Percentiles rank a stretch among this genome's conserved stretches.
Conservation (phyloP, 2,113 vertebrate genomes). For the Ailurus styani region DNA sequence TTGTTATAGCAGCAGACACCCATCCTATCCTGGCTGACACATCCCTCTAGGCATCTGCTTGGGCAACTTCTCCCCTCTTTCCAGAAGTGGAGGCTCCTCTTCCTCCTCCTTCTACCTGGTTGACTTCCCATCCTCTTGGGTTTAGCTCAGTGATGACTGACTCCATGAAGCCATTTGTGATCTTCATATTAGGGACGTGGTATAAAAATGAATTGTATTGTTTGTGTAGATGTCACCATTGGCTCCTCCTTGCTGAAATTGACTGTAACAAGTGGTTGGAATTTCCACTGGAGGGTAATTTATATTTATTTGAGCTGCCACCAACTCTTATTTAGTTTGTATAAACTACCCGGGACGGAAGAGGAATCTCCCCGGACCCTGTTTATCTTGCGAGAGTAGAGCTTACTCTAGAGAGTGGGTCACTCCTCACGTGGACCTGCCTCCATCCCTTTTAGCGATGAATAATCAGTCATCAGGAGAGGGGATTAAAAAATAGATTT, state of each 20-base stretch:
- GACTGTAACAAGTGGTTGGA: slow-evolving; percentile 60
- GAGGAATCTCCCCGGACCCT: slow-evolving; percentile 59
- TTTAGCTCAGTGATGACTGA: background rate
- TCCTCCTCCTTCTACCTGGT: background rate
- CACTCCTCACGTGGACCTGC: slow-evolving; percentile 10
- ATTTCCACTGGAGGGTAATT: slow-evolving; percentile 53
- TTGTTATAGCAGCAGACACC: background rate
- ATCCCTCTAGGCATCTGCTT: background rate
- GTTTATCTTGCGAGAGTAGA: slow-evolving; percentile 48
- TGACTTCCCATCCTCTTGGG: background rate
- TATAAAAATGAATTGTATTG: slow-evolving; percentile 43
- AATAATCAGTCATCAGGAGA: slow-evolving; percentile 70
- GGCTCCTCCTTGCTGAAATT: slow-evolving; percentile 51
- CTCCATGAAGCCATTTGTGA: background rate
- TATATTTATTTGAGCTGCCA: slow-evolving; percentile 61
- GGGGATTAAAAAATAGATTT: slow-evolving; percentile 73
- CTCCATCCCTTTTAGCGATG: slow-evolving; percentile 54
- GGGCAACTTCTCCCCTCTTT: background rate
- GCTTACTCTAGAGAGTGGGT: slow-evolving; percentile 22
- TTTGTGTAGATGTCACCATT: background rate
- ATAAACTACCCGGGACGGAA: slow-evolving; percentile 56
- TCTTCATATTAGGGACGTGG: background rate
- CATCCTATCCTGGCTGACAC: background rate
- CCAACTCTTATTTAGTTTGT: slow-evolving; percentile 56
- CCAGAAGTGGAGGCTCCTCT: background rate